These are phyloP conservation scores for Seriola rivoliana DNA, from an alignment of 2,113 vertebrate genomes.

Conservation along the genomic window DNA sequence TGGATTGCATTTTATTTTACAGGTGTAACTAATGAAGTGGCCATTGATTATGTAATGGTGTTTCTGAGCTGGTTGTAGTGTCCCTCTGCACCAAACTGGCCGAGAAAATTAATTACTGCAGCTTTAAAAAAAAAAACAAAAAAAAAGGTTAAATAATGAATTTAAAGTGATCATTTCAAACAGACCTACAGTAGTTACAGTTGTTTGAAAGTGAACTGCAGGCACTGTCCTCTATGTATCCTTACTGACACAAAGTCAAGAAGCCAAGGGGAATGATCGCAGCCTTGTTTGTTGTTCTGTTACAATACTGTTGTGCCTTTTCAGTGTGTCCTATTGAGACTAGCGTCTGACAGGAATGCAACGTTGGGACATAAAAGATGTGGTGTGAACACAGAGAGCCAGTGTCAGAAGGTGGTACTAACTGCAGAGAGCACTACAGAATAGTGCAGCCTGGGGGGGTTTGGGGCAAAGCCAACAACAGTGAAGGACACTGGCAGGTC, in stretches of 20 bases:
- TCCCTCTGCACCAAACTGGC: constrained; percentile 12
- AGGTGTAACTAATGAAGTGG: too few relatives aligned
- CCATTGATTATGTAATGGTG: background rate
- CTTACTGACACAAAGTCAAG: constrained; percentile 20
- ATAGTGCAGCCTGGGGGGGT: constrained; percentile 54
- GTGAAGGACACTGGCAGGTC: constrained; percentile 70
- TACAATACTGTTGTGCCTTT: constrained; percentile 7
- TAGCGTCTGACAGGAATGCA: constrained; percentile 7
- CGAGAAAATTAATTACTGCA: background rate
- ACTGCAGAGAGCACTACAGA: constrained; percentile 44
- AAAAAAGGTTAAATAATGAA: background rate
- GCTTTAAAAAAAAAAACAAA: background rate
- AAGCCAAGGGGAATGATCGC: constrained; percentile 2
- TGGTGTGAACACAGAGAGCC: constrained; percentile 51
- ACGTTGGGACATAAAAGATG: constrained; percentile 45
- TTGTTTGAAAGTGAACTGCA: background rate
- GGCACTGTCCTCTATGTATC: constrained; percentile 17
- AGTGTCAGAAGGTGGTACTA: constrained; percentile 49
- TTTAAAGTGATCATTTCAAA: background rate
- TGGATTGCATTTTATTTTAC: too few relatives aligned
- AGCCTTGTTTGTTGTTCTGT: constrained; percentile 23
- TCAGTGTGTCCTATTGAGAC: constrained; percentile 22
- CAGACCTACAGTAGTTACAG: background rate
- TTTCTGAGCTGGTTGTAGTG: background rate
- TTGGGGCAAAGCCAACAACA: constrained; percentile 56